Evolutionary conservation across 2,797 vertebrate species (phyloP), one percentile per base, ranked within the genome.

Genomic region (Leuciscus waleckii): DNA sequence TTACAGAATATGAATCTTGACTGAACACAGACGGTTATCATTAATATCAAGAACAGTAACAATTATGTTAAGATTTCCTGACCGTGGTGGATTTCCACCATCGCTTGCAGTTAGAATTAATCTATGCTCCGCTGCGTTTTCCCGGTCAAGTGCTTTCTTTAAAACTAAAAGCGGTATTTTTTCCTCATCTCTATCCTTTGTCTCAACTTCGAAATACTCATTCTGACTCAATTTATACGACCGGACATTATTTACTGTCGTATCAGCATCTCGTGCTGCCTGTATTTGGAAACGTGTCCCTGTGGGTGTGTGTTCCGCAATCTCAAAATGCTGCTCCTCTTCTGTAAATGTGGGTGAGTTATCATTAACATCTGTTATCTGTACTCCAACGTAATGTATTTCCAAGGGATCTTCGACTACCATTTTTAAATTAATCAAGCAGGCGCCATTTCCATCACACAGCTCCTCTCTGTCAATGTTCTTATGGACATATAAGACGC

Each of bases 311-410:
- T 81, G 89, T 70, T 93, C 92, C 2, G 85, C 86, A 17, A 93
- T 91, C 13, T 91, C 89, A 13, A 94, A 67, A 19, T 23, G 58
- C 73, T 86, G 71, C 43, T 92, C 89, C 3, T 86, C 82, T 1
- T 82, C 80, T 9, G 78, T 26, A 76, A 94, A 93, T 10, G 41
- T 91, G 26, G 95, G 96, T 0, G 93, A 69, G 17, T 96, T 93
- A 71, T 96, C 95, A 1, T 96, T 96, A 6, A 96, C 88, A 56
- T 96, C 96, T 13, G 89, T 80, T 46, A 96, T 91, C 61, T 95
- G 94, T 26, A 96, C 92, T 21, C 90, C 77, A 14, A 96, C 92
- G 2, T 95, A 93, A 83, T 95, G 94, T 1, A 96, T 91, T 83
- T 94, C 94, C 21, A 95, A 87, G 3, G 96, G 96, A 8, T 94